Evolutionary conservation across 2,888 invertebrate species (phyloP).

Genomic region (Branchellion lobata): DNA sequence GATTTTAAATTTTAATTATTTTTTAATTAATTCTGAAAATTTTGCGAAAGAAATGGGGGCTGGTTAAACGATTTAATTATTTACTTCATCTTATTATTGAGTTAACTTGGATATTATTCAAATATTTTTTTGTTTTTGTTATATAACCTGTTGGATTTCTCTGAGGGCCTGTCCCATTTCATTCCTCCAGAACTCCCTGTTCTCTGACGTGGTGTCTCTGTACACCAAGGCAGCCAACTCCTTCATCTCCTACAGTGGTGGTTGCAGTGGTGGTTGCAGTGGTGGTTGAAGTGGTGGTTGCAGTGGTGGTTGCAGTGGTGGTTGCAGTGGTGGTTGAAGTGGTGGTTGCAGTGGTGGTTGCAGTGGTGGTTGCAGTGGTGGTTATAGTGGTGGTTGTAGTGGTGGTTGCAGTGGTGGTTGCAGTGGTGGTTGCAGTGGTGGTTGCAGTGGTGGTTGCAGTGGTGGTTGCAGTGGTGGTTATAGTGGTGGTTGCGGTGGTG

Average conservation of each 20-base stretch:
- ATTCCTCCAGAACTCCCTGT: constrained; percentile 66
- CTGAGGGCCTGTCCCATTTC: constrained; percentile 64
- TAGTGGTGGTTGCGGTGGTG: no score
- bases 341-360: neutral
- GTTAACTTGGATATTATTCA: no score
- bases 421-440: neutral
- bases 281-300: neutral
- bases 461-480: no score
- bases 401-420: neutral
- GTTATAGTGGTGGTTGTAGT: no score
- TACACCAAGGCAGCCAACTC: constrained; percentile 64
- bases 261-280: neutral
- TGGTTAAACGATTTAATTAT: no score
- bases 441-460: no score
- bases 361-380: neutral
- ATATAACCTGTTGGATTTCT: constrained; percentile 61
- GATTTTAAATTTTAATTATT: no score
- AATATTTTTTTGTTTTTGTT: no score
- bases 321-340: neutral
- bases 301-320: neutral
- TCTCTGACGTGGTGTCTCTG: constrained; percentile 65
- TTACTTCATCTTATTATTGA: no score
- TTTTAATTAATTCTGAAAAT: no score
- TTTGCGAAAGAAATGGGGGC: no score
- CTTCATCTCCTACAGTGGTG: constrained; percentile 62